These are phyloP conservation scores for Epinephelus awoara DNA, from an alignment of 2,797 vertebrate genomes.

Conservation along the genomic window DNA sequence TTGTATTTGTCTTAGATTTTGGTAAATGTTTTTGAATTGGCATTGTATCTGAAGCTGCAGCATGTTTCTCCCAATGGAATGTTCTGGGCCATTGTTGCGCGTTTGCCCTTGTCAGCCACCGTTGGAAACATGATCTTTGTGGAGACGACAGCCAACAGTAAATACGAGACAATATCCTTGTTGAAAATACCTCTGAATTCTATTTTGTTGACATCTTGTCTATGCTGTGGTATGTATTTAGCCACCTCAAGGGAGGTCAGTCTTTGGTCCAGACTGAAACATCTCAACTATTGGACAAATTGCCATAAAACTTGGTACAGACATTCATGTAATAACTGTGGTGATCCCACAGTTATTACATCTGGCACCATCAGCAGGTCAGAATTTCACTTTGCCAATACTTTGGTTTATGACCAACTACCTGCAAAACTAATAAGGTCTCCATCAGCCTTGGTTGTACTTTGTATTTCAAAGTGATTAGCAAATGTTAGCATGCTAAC, in stretches of 20 bases:
- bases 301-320: neutral
- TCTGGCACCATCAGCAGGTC: neutral
- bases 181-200: neutral
- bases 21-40: no score
- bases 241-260: neutral
- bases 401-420: neutral
- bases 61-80: no score
- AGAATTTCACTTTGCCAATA: neutral
- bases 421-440: neutral
- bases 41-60: no score
- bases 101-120: no score
- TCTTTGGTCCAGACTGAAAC: neutral
- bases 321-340: neutral
- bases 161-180: neutral
- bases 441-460: neutral
- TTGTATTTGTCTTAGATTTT: no score
- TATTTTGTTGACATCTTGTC: neutral
- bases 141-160: no score
- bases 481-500: neutral
- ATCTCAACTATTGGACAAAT: neutral
- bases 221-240: neutral
- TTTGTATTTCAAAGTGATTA: neutral
- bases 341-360: neutral
- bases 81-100: no score
- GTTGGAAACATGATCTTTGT: constrained; percentile 11